Conservation (phyloP, 1,140 invertebrate genomes). For the Caenorhabditis brenneri region DNA sequence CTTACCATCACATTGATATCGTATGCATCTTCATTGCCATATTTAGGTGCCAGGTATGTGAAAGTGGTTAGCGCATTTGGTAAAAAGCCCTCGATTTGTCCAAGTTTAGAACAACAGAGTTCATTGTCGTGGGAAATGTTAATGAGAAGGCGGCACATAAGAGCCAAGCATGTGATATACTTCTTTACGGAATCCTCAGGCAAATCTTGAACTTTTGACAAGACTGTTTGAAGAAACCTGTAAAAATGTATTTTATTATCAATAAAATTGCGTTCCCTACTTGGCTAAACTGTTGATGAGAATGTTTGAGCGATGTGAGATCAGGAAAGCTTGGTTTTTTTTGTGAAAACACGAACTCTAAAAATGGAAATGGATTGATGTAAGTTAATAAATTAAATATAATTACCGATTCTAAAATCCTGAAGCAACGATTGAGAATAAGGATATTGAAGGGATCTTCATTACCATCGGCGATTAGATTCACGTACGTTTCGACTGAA, state of each 20-base stretch:
- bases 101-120: constrained; percentile 54
- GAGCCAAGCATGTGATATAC: constrained; percentile 44
- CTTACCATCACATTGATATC: constrained; percentile 54
- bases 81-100: constrained; percentile 49
- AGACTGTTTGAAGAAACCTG: constrained; percentile 13
- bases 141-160: constrained; percentile 42
- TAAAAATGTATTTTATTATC: neutral
- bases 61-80: constrained; percentile 38
- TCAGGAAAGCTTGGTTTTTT: constrained; percentile 57
- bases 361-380: neutral
- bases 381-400: neutral
- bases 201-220: neutral
- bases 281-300: constrained; percentile 46
- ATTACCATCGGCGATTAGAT: neutral
- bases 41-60: constrained; percentile 52
- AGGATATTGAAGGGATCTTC: constrained; percentile 1
- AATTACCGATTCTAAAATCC: constrained; percentile 54
- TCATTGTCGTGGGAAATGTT: constrained; percentile 57
- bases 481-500: constrained; percentile 39
- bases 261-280: constrained; percentile 24
- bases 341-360: constrained; percentile 50
- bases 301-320: constrained; percentile 45
- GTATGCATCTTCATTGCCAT: constrained; percentile 34
- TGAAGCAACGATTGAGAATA: constrained; percentile 50
- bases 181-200: neutral